These are phyloP conservation scores for Carpatolechia fugitivella DNA, from an alignment of 2,888 invertebrate species.

Conservation along the genomic window DNA sequence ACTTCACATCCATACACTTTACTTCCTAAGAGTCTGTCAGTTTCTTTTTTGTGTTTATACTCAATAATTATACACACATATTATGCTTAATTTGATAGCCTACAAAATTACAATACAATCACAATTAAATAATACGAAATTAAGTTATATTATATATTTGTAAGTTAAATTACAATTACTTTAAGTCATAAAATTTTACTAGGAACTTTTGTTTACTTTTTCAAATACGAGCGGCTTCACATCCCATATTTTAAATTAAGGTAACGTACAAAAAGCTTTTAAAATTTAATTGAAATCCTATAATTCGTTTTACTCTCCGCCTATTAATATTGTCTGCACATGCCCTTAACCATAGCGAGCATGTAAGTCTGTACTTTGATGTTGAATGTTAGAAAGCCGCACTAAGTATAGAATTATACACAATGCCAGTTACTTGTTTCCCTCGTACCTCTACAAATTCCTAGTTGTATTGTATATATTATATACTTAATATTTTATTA, in stretches of 20 bases:
- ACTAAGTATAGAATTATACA: slow-evolving; percentile 32
- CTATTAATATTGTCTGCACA: slow-evolving; percentile 23
- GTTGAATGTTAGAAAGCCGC: slow-evolving; percentile 48
- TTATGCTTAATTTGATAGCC: no score
- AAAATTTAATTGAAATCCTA: not conserved
- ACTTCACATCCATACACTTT: no score
- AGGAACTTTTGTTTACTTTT: not conserved
- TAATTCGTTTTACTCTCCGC: slow-evolving; percentile 6
- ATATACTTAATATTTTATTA: no score
- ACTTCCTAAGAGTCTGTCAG: no score
- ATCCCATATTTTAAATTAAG: not conserved
- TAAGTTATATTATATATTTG: no score
- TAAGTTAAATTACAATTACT: no score
- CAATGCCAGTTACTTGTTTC: slow-evolving; percentile 18
- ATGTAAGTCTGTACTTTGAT: slow-evolving; percentile 39
- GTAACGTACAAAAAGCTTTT: not conserved
- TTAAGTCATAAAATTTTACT: not conserved
- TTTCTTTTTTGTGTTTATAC: no score
- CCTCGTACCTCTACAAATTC: slow-evolving; percentile 10
- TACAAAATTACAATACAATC: no score
- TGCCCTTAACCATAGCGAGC: slow-evolving; percentile 35
- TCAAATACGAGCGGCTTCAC: slow-evolving; percentile 1
- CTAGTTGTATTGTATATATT: no score
- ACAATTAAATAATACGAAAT: no score
- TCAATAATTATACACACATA: no score